Base-by-base conservation (phyloP, 2,113 vertebrate genomes). In the Anthoscopus minutus region DNA sequence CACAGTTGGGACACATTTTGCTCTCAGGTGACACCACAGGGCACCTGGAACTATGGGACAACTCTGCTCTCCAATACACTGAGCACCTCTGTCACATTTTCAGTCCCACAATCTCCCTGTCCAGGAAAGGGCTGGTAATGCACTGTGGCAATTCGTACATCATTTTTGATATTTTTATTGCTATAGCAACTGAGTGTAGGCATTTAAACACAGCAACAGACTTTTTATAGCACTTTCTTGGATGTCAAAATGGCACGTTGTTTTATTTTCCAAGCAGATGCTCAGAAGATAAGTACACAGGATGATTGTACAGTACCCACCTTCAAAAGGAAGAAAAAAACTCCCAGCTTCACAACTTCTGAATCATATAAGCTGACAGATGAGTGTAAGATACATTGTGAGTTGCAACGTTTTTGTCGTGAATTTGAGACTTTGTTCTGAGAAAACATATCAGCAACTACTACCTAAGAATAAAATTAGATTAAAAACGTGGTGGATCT, bases 151-250 rank as follows among this genome's bases (percentile, higher is more conserved):
- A 90, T 79, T 96, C 0, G 37, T 78, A 88, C 90, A 94, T 77
- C 0, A 81, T 92, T 95, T 95, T 83, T 85, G 80, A 94, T 92
- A 96, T 79, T 96, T 95, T 94, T 96, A 97, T 97, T 96, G 89
- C 96, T 95, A 97, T 97, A 96, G 94, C 91, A 97, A 97, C 97
- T 24, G 57, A 88, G 61, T 84, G 92, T 76, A 96, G 94, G 94
- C 95, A 95, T 93, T 97, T 96, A 97, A 97, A 97, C 96, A 96
- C 87, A 96, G 96, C 97, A 96, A 95, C 94, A 96, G 95, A 86
- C 96, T 97, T 97, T 97, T 97, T 94, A 97, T 97, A 97, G 96
- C 87, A 91, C 82, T 94, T 95, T 92, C 86, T 95, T 93, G 74
- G 86, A 97, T 97, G 94, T 94, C 88, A 95, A 88, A 96, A 94